These are phyloP conservation scores for Brassicogethes aeneus DNA, from an alignment of 2,888 invertebrate species.

Conservation along the genomic window DNA sequence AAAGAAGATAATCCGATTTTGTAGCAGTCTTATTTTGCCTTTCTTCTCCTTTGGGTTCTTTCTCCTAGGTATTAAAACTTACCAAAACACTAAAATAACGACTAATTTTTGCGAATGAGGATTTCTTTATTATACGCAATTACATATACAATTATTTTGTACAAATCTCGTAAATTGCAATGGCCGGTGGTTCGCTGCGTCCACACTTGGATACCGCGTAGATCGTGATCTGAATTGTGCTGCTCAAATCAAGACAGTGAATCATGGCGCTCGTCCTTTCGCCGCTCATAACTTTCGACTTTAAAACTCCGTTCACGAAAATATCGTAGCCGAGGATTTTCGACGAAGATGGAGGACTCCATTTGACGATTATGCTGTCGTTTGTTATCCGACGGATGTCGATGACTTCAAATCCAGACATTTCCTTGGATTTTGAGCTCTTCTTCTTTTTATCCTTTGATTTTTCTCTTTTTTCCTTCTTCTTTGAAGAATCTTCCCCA, in stretches of 20 bases:
- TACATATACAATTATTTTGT: too few species aligned
- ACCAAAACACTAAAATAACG: too few species aligned
- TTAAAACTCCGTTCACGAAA: constrained; percentile 25
- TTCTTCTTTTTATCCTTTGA: too few species aligned
- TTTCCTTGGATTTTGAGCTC: constrained; percentile 11
- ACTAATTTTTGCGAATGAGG: too few species aligned
- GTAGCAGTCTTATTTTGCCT: too few species aligned
- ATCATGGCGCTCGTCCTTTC: constrained; percentile 27
- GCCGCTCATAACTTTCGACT: constrained; percentile 26
- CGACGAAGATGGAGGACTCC: constrained; percentile 20
- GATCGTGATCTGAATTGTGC: constrained; percentile 25
- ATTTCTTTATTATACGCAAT: too few species aligned
- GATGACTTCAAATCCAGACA: constrained; percentile 23
- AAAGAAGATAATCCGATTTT: too few species aligned
- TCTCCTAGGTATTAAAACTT: too few species aligned
- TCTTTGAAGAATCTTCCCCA: background rate
- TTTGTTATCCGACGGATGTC: constrained; percentile 26
- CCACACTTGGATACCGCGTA: constrained; percentile 26
- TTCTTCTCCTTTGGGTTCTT: too few species aligned
- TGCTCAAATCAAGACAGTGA: constrained; percentile 22
- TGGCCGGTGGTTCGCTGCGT: constrained; percentile 27
- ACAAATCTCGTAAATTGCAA: constrained; percentile 27
- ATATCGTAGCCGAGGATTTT: constrained; percentile 26
- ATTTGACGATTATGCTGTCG: constrained; percentile 29
- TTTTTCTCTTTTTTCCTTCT: background rate